A percentile compares a stretch with the other conserved stretches of the same genome.
Evolutionary conservation across 2,888 invertebrate genomes (phyloP).

Genomic region (Pyrrhia umbra): DNA sequence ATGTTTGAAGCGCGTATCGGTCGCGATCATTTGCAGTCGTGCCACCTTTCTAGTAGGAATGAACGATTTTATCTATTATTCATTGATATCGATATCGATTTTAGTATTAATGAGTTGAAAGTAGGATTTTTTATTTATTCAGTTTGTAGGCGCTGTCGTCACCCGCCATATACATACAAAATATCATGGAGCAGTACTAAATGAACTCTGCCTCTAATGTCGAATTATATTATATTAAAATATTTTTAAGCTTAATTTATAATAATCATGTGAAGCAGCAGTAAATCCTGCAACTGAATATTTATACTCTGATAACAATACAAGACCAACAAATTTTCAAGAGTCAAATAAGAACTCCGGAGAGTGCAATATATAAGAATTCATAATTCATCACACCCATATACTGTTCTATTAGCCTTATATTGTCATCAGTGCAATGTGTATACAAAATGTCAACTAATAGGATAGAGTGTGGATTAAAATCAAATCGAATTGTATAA

Average conservation of each 20-base stretch:
- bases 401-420: too few relatives aligned
- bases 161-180: neutral
- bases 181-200: neutral
- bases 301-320: too few relatives aligned
- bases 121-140: constrained; percentile 1
- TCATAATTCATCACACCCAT: too few relatives aligned
- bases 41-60: constrained; percentile 25
- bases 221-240: neutral
- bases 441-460: too few relatives aligned
- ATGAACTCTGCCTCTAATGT: neutral
- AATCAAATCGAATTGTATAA: constrained; percentile 19
- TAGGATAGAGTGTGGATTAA: constrained; percentile 1
- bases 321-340: too few relatives aligned
- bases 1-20: constrained; percentile 15
- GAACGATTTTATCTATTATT: constrained; percentile 4
- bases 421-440: too few relatives aligned
- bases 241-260: neutral
- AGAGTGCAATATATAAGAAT: too few relatives aligned
- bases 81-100: constrained; percentile 25
- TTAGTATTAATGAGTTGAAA: constrained; percentile 21
- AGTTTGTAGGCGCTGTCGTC: constrained; percentile 1
- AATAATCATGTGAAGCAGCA: constrained; percentile 1
- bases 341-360: too few relatives aligned
- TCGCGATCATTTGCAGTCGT: constrained; percentile 29
- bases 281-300: neutral